Evolutionary conservation across 2,888 invertebrate genomes (phyloP).

Genomic region (Phaedon cochleariae): DNA sequence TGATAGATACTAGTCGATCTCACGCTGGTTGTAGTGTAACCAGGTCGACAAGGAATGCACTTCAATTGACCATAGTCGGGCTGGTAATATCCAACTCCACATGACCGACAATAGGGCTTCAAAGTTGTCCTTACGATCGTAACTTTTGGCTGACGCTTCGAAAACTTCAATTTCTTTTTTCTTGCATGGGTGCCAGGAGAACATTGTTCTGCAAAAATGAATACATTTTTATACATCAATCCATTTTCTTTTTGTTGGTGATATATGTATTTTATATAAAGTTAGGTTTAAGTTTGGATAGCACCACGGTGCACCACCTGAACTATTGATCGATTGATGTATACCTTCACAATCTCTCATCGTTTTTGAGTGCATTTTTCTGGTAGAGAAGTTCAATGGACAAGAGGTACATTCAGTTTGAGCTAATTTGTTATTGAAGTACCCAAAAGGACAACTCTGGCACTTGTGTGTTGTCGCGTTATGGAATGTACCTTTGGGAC

Average conservation of each 20-base stretch:
- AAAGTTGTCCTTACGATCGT: constrained; percentile 62
- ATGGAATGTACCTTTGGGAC: constrained; percentile 72
- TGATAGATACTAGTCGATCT: constrained; percentile 59
- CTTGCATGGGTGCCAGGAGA: constrained; percentile 65
- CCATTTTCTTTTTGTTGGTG: neutral
- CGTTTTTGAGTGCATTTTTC: constrained; percentile 61
- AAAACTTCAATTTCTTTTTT: constrained; percentile 52
- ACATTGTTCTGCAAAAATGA: constrained; percentile 56
- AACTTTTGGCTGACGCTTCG: constrained; percentile 48
- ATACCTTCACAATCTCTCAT: constrained; percentile 67
- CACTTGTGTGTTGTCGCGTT: constrained; percentile 66
- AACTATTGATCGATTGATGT: no score
- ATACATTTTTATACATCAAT: neutral
- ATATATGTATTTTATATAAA: neutral
- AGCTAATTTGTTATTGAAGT: constrained; percentile 68
- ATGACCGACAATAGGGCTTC: constrained; percentile 66
- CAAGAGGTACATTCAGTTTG: constrained; percentile 67
- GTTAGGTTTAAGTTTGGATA: no score
- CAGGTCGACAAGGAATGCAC: constrained; percentile 68
- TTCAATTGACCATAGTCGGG: constrained; percentile 65
- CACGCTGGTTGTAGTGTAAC: constrained; percentile 61
- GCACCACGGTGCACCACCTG: no score
- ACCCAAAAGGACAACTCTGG: constrained; percentile 68
- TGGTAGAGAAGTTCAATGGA: constrained; percentile 68
- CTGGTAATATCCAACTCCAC: constrained; percentile 70